Evolutionary conservation across 2,797 vertebrate species (phyloP), one percentile per base, ranked within the genome.

Genomic region (Strix occidentalis): DNA sequence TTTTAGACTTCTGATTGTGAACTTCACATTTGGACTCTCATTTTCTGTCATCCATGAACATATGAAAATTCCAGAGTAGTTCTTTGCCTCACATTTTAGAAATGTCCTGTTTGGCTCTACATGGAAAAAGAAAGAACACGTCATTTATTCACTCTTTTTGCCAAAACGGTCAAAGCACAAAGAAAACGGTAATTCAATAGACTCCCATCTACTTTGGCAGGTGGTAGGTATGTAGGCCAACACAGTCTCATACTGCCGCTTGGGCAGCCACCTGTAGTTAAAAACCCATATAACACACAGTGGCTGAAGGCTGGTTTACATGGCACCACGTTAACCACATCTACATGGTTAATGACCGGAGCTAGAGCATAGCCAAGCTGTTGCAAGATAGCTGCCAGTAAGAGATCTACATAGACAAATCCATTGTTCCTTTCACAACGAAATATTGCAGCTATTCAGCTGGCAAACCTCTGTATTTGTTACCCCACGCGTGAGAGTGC

Each of bases 31-130:
- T 37, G 91, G 87, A 61, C 77, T 97, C 23, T 83, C 90, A 80
- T 93, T 80, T 80, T 93, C 93, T 12, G 97, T 97, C 96, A 97
- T 97, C 98, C 98, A 98, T 57, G 96, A 98, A 89, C 98, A 98
- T 2, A 81, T 93, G 89, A 98, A 98, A 90, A 64, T 97, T 74
- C 98, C 98, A 16, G 97, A 98, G 91, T 98, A 98, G 96, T 97
- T 98, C 81, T 97, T 97, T 63, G 98, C 97, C 61, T 98, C 96
- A 25, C 98, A 98, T 88, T 97, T 97, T 91, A 98, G 33, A 96
- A 97, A 98, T 9, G 92, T 96, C 70, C 53, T 72, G 20, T 94
- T 92, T 76, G 96, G 93, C 19, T 97, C 98, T 98, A 69, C 12
- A 69, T 28, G 68, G 57, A 81, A 81, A 95, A 70, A 96, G 93